Base-by-base conservation (phyloP, 1,140 invertebrate species). In the Tetranychus cinnabarinus region DNA sequence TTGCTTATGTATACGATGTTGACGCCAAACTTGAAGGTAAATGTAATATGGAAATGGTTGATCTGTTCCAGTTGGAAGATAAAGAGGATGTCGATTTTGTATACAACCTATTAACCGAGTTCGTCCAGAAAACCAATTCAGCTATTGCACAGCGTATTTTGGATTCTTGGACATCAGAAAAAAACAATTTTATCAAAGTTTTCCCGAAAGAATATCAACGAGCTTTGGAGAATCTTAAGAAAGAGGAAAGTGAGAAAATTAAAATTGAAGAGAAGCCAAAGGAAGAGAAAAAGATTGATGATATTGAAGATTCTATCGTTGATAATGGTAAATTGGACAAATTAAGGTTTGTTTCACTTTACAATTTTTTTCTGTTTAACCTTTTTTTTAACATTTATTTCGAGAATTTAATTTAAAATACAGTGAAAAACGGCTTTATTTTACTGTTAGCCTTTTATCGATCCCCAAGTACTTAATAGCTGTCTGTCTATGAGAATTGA, bases 191-290 rank as follows among this genome's bases (percentile, higher is more conserved):
- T 72, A 78, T 95, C 48, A 98, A 98, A 77, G 89, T 81, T 59
- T 98, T 97, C 77, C 95, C 95, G 0, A 86, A 87, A 67, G 95
- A 98, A 69, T 98, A 96, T 73, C 89, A 96, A 69, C 77, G 86
- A 65, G 93, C 84, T 6, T 72, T 98, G 4, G 80, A 83, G 65
- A 82, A 86, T 69, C 68, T 85, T 78, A 82, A 52, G n/a, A n/a
- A 65, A 70, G 74, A 47, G 69, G 69, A 35, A 63, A 69, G 2
- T 1, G n/a, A 13, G 12, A 58, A 45, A 31, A 12, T 45, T 45
- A 35, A 57, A n/a, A 8, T 36, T 36, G 5, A 36, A n/a, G 13
- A 10, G 13, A 12, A 33, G 12, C 12, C 2, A 45, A 39, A 23
- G 13, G 42, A 58, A 31, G 36, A 58, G 1, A 33, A 52, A 33